Evolutionary conservation across 2,797 vertebrate genomes (phyloP).

Genomic region (Gallinago nigripennis): DNA sequence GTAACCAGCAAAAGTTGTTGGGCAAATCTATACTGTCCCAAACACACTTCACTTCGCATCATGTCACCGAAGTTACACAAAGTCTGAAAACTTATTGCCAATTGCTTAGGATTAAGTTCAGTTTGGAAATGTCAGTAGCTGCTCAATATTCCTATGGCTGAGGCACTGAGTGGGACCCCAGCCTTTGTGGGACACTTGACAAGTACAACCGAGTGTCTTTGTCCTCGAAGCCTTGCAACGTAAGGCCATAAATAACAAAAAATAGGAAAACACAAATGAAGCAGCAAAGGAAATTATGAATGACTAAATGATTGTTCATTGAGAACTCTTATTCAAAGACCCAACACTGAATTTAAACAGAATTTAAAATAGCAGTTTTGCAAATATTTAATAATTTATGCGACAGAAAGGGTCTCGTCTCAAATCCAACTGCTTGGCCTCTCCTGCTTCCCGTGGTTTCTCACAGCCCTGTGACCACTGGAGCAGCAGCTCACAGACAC

Average conservation of each 20-base stretch:
- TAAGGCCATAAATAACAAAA: background rate
- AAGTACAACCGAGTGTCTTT: background rate
- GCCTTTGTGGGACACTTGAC: background rate
- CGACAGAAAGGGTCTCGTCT: background rate
- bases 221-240: background rate
- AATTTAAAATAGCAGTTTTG: background rate
- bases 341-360: background rate
- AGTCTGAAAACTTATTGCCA: background rate
- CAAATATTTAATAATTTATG: background rate
- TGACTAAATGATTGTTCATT: background rate
- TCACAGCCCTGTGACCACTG: background rate
- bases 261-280: background rate
- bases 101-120: background rate
- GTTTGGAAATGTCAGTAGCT: background rate
- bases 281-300: background rate
- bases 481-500: background rate
- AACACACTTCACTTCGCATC: background rate
- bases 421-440: background rate
- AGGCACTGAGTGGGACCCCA: background rate
- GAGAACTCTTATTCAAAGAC: background rate
- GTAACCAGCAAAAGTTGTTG: constrained; percentile 33
- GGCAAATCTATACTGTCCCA: background rate
- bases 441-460: background rate
- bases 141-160: background rate
- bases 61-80: background rate